phyloP scores from a whole-genome alignment of 2,113 vertebrate species.

The Mastomys coucha region DNA sequence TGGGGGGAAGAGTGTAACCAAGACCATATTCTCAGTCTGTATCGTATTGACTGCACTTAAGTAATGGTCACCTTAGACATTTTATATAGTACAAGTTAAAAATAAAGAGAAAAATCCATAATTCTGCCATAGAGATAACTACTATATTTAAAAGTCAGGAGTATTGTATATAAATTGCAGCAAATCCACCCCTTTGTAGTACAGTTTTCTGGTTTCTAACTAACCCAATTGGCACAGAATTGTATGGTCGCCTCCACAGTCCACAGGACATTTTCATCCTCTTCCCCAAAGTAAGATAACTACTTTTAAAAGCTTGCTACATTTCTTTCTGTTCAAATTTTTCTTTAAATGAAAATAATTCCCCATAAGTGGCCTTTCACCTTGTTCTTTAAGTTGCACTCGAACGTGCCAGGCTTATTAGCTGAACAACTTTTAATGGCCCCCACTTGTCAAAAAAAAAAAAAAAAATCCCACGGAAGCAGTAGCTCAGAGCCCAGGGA shows the following conservation, averaged over 20 bases:
- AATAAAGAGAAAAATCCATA: conserved; percentile 40
- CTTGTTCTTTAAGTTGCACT: not conserved
- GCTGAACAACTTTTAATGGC: not conserved
- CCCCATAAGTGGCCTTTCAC: not conserved
- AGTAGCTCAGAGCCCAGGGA: not conserved
- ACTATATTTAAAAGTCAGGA: conserved; percentile 23
- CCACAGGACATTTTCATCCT: not conserved
- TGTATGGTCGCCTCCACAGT: not conserved
- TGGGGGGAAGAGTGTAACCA: not conserved
- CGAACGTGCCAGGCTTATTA: not conserved
- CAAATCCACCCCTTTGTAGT: not conserved
- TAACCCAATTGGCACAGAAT: not conserved
- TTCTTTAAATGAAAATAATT: not conserved
- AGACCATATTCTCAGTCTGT: not conserved
- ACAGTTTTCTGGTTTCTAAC: not conserved
- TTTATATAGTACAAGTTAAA: conserved; percentile 41
- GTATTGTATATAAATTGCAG: not conserved
- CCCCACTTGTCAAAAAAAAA: not conserved
- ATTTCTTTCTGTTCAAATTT: conserved; percentile 1
- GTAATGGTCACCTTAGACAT: not conserved
- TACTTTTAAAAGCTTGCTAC: conserved; percentile 20
- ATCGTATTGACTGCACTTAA: conserved; percentile 13
- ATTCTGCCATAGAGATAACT: conserved; percentile 31
- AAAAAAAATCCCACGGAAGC: not conserved
- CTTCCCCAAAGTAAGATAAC: not conserved